phyloP scores from a whole-genome alignment of 2,888 invertebrate genomes.

The Oscheius sp. region DNA sequence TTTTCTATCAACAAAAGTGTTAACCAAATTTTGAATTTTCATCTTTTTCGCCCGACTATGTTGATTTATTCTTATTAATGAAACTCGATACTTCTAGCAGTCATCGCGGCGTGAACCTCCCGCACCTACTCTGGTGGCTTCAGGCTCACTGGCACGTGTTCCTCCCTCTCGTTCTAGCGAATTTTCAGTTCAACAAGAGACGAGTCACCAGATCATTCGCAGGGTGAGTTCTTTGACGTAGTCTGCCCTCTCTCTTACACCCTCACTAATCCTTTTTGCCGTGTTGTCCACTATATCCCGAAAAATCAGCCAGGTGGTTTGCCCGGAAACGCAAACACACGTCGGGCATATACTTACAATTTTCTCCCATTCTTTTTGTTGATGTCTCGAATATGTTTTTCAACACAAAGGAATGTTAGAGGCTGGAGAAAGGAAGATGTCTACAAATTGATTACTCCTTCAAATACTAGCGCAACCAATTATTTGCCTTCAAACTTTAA shows the following conservation, averaged over 20 bases:
- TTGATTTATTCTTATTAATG: neutral
- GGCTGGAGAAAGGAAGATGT: neutral
- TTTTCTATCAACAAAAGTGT: neutral
- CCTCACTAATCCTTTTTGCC: neutral
- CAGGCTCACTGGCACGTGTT: neutral
- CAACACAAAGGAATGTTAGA: neutral
- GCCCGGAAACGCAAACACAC: conserved; percentile 19
- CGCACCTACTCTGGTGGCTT: neutral
- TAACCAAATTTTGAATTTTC: neutral
- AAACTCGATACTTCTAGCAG: conserved; percentile 11
- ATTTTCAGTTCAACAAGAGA: neutral
- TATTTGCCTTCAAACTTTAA: conserved; percentile 16
- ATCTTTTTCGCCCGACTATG: neutral
- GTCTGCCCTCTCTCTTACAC: neutral
- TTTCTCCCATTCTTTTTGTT: neutral
- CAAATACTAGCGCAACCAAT: conserved; percentile 1
- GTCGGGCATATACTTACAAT: neutral
- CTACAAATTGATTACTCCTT: conserved; percentile 2
- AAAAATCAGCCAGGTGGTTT: conserved; percentile 20
- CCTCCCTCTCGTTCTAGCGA: neutral
- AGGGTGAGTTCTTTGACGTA: conserved; percentile 18
- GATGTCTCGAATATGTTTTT: neutral
- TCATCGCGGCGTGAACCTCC: conserved; percentile 12
- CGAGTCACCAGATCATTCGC: conserved; percentile 1
- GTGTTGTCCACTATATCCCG: neutral